Evolutionary conservation across 2,888 invertebrate genomes (phyloP), one percentile per base, ranked within the genome.

Genomic region (Plagodis dolabraria): DNA sequence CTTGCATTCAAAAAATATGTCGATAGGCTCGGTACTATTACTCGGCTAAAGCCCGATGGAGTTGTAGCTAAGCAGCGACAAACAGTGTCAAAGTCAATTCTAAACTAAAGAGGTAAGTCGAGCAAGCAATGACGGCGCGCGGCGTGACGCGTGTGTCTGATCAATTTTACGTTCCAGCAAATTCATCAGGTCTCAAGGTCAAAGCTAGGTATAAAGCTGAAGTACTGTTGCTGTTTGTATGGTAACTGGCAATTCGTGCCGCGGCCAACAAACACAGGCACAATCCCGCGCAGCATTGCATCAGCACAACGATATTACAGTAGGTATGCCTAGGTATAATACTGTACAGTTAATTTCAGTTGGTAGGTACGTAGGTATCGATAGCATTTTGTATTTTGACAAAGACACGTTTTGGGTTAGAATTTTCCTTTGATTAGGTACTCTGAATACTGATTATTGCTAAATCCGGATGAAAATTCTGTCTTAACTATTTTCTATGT

Each of bases 241-340:
- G 36, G 45, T 36, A 12, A 12, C 56, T 53, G 57, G 57, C 59
- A 58, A 68, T 62, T 60, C 44, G 55, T 48, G 62, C 62, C 65
- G 66, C 64, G 52, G n/a, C 52, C 34, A 64, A 53, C 53, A 61
- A 64, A 55, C 56, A 53, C 47, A 51, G 52, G 38, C 53, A 69
- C 74, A 77, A 77, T 66, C 55, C 56, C 58, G 63, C 60, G 44
- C 58, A 59, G 57, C 66, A 68, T 85, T 85, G 81, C 85, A 80
- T 85, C 85, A 85, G 75, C 70, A 65, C 22, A 22, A 22, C 22
- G 22, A 22, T 22, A 22, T 22, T 22, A 22, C 22, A 22, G 22
- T 22, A 22, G 2, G 4, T 22, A n/a, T n/a, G n/a, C n/a, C 22
- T 22, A 22, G 22, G 22, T 22, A 38, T 63, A 59, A 40, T 59